Evolutionary conservation across 2,888 invertebrate species (phyloP).

Genomic region (Conus canariensis): DNA sequence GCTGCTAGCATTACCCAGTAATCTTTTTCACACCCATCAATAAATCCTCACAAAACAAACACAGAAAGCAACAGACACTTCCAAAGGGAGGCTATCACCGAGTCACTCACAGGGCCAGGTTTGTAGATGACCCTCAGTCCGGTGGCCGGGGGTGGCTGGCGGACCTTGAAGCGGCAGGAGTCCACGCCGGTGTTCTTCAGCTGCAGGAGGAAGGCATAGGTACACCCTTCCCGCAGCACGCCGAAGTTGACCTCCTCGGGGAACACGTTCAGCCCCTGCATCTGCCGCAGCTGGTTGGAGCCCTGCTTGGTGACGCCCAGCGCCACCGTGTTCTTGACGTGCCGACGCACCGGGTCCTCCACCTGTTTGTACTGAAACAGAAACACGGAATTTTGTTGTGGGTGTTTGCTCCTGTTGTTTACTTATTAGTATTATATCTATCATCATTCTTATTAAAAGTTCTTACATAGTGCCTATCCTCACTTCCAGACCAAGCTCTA

Average conservation of each 20-base stretch:
- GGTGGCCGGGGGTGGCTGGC: slow-evolving; percentile 78
- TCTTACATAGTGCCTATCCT: no score
- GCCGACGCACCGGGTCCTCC: slow-evolving; percentile 76
- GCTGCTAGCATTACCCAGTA: no score
- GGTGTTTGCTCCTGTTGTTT: no score
- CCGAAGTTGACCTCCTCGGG: slow-evolving; percentile 78
- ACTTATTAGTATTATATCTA: no score
- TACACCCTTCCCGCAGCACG: slow-evolving; percentile 76
- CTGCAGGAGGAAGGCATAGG: slow-evolving; percentile 71
- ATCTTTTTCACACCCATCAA: background rate
- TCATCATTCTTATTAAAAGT: no score
- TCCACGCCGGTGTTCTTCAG: slow-evolving; percentile 78
- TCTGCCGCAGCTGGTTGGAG: slow-evolving; percentile 62
- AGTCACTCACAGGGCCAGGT: slow-evolving; percentile 75
- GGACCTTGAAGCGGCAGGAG: slow-evolving; percentile 76
- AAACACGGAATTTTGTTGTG: no score
- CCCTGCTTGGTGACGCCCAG: slow-evolving; percentile 73
- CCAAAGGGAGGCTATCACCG: background rate
- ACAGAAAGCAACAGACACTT: background rate
- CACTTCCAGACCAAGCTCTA: no score
- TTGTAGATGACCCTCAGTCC: slow-evolving; percentile 76
- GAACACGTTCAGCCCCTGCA: slow-evolving; percentile 75
- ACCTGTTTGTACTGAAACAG: slow-evolving; percentile 67
- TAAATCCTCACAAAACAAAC: background rate
- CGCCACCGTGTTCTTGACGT: slow-evolving; percentile 70